These are phyloP conservation scores for Halocaridina rubra DNA, from an alignment of 2,888 invertebrate genomes.

Conservation along the genomic window DNA sequence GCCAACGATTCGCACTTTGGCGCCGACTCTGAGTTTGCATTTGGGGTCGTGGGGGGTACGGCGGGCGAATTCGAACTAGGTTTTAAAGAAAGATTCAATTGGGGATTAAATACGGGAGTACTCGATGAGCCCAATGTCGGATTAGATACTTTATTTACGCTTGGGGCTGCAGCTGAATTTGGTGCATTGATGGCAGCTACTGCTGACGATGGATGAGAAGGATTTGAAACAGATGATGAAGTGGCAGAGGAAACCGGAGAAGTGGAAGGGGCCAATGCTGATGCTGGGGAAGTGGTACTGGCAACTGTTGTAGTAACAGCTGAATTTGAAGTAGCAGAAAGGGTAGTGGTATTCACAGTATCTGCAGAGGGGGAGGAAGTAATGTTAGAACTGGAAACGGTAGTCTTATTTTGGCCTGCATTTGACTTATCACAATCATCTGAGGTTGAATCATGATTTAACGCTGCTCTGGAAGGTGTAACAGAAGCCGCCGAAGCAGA, in stretches of 20 bases:
- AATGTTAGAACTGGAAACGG: neutral
- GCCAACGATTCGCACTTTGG: slow-evolving; percentile 46
- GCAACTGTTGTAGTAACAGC: neutral
- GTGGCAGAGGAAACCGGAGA: neutral
- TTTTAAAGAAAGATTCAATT: slow-evolving; percentile 23
- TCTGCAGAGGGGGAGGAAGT: neutral
- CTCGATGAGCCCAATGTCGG: slow-evolving; percentile 27
- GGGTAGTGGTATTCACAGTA: neutral
- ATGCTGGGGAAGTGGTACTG: neutral
- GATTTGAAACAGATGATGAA: neutral
- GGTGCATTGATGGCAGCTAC: neutral
- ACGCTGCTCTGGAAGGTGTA: neutral
- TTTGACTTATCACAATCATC: slow-evolving; percentile 16
- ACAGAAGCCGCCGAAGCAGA: slow-evolving; percentile 8
- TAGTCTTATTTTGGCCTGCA: neutral
- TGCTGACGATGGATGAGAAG: neutral
- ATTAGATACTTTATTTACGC: slow-evolving; percentile 35
- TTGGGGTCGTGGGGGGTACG: slow-evolving; percentile 6
- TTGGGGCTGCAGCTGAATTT: slow-evolving; percentile 21
- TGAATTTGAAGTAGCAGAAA: neutral
- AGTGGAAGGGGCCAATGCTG: neutral
- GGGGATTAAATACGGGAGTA: slow-evolving; percentile 29
- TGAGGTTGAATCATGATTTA: slow-evolving; percentile 26
- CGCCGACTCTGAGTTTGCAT: slow-evolving; percentile 41
- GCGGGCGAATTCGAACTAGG: slow-evolving; percentile 21